Percentiles rank a stretch among this genome's conserved stretches.
These are phyloP conservation scores for Lampris megalopsis DNA, from an alignment of 2,113 vertebrate genomes.

Conservation along the genomic window DNA sequence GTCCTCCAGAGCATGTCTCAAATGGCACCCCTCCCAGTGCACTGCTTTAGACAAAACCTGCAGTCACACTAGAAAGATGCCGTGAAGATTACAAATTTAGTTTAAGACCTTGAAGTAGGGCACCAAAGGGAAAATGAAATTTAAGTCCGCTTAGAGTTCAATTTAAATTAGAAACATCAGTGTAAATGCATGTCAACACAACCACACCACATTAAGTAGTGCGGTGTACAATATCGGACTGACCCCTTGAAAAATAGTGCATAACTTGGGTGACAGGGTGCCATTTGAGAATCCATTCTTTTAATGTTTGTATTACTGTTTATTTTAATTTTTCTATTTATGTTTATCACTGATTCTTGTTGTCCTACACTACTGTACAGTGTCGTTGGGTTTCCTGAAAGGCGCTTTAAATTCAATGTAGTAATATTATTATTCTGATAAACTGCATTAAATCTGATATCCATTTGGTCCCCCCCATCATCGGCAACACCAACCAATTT, in stretches of 20 bases:
- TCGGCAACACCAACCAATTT: neutral
- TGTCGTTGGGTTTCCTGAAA: too few relatives aligned
- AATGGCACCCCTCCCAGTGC: slow-evolving; percentile 38
- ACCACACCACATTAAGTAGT: slow-evolving; percentile 1
- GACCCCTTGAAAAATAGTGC: slow-evolving; percentile 41
- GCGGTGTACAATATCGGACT: slow-evolving; percentile 45
- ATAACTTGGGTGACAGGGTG: slow-evolving; percentile 39
- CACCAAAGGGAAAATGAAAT: slow-evolving; percentile 16
- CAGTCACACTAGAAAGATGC: slow-evolving; percentile 18
- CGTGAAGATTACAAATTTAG: slow-evolving; percentile 29
- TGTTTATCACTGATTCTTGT: too few relatives aligned
- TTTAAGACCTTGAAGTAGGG: slow-evolving; percentile 59
- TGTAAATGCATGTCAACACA: neutral
- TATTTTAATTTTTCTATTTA: too few relatives aligned
- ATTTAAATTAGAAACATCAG: slow-evolving; percentile 22
- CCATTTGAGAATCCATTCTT: slow-evolving; percentile 52
- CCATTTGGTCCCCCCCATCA: neutral
- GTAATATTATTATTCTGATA: slow-evolving; percentile 10
- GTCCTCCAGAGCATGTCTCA: slow-evolving; percentile 33
- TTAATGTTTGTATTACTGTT: too few relatives aligned
- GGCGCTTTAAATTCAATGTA: too few relatives aligned
- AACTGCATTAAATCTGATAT: slow-evolving; percentile 10
- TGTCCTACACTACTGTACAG: too few relatives aligned
- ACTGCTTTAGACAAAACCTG: slow-evolving; percentile 41
- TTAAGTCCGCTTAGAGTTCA: slow-evolving; percentile 33